Evolutionary conservation across 1,140 invertebrate species (phyloP), one percentile per base, ranked within the genome.

Genomic region (Thaumatotibia leucotreta): DNA sequence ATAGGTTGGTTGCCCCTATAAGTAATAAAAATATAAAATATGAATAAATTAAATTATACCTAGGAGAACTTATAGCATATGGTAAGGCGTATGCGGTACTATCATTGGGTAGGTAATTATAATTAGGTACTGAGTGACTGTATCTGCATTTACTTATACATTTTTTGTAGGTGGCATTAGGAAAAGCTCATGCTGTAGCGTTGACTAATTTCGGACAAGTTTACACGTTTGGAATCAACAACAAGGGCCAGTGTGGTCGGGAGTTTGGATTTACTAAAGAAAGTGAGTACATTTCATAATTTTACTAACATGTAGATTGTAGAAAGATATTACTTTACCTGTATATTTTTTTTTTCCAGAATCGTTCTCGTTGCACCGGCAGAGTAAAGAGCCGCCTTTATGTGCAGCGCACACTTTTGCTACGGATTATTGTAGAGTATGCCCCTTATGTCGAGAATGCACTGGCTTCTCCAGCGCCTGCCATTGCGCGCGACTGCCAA

Each of bases 141-240:
- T n/a, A n/a, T n/a, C n/a, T n/a, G n/a, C n/a, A n/a, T n/a, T n/a
- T n/a, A n/a, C n/a, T n/a, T n/a, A n/a, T n/a, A n/a, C n/a, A n/a
- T n/a, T n/a, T 65, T 64, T 29, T 72, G 62, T 63, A 96, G 90
- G 95, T 99, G 8, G 95, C 97, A 0, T 91, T 99, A 54, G 98
- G 98, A 9, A 99, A 99, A 92, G 98, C 98, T 8, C 98, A 99
- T 84, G 96, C 96, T 58, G 95, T 98, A 1, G 96, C 94, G 0
- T 91, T 99, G 5, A 98, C 95, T 22, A 95, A 94, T 73, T 96
- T 97, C 83, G 98, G 98, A 0, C 95, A 96, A 73, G 93, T 99
- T 0, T 99, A 96, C 84, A 98, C 98, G 0, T 99, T 99, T 92
- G 98, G 98, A 0, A 96, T 99, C 63, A 99, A 99, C 87, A 99